Evolutionary conservation across 2,113 vertebrate genomes (phyloP).

Genomic region (Atrichornis clamosus): DNA sequence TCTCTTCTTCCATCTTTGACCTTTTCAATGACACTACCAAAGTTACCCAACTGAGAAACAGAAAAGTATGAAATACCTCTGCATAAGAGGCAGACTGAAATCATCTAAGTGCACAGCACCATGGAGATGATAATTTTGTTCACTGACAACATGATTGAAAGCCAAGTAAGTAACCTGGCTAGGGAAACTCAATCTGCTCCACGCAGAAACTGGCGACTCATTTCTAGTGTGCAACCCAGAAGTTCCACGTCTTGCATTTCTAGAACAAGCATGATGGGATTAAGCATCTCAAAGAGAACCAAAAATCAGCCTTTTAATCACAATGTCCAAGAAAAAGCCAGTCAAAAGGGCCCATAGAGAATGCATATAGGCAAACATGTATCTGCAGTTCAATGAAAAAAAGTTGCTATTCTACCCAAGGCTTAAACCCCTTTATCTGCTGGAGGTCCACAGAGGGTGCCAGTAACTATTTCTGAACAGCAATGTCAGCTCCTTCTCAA

Average conservation of each 20-base stretch:
- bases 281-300: not conserved
- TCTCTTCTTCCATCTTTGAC: not conserved
- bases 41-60: not conserved
- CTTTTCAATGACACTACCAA: not conserved
- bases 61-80: not conserved
- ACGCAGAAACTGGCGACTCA: not conserved
- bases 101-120: not conserved
- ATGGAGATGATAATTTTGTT: not conserved
- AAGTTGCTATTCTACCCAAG: not conserved
- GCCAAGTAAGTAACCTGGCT: not conserved
- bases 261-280: not conserved
- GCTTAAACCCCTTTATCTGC: not conserved
- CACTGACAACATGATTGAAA: not conserved
- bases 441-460: not conserved
- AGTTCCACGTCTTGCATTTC: not conserved
- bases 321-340: not conserved
- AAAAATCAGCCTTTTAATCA: not conserved
- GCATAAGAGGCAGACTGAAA: not conserved
- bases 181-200: not conserved
- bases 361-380: accelerated
- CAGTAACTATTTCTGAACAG: not conserved
- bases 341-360: not conserved
- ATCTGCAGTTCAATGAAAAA: not conserved
- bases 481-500: not conserved
- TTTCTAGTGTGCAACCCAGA: not conserved